Conservation (phyloP, 2,888 invertebrate genomes). For the Steromphala cineraria region DNA sequence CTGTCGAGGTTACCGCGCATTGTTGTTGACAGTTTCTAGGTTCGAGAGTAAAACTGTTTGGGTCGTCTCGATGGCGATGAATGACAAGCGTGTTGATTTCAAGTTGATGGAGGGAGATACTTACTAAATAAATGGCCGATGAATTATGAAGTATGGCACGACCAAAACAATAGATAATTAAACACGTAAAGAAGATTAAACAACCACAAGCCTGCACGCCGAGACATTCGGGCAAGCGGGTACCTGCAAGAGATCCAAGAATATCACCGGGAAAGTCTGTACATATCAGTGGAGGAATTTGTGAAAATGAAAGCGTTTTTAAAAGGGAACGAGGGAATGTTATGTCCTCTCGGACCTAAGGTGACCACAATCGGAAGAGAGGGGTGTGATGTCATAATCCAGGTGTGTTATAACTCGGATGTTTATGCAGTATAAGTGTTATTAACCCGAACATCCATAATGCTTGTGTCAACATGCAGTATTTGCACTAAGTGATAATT, state of each 20-base stretch:
- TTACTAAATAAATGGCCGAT: conserved; percentile 7
- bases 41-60: conserved; percentile 66
- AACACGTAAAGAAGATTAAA: background rate
- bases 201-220: background rate
- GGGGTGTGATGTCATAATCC: conserved; percentile 74
- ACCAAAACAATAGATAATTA: conserved; percentile 15
- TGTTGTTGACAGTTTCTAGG: conserved; percentile 52
- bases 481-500: background rate
- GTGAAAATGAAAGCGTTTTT: conserved; percentile 68
- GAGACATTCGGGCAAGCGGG: background rate
- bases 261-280: background rate
- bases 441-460: background rate
- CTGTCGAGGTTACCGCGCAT: background rate
- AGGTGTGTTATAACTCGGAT: conserved; percentile 59
- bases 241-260: conserved; percentile 25
- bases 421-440: background rate
- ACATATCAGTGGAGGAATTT: background rate
- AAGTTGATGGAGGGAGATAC: conserved; percentile 18
- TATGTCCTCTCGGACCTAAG: conserved; percentile 71
- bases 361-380: conserved; percentile 75
- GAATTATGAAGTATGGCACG: conserved; percentile 15
- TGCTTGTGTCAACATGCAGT: background rate
- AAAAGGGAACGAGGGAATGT: conserved; percentile 65
- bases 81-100: conserved; percentile 43
- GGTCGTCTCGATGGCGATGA: conserved; percentile 62